Evolutionary conservation across 2,113 vertebrate species (phyloP), one percentile per base, ranked within the genome.

Genomic region (Todiramphus saurophagus): DNA sequence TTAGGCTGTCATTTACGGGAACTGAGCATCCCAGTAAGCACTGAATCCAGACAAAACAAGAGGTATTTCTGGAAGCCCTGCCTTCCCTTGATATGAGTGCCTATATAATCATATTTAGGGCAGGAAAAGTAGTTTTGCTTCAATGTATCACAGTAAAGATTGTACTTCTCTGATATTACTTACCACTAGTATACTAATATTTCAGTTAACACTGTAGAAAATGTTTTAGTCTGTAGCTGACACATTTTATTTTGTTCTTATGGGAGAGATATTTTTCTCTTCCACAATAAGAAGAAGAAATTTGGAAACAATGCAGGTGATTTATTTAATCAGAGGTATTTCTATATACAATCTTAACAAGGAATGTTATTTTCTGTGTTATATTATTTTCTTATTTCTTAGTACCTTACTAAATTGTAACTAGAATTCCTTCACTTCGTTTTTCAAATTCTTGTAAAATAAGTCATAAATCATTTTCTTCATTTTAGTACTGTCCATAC

Each of bases 1-100:
- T 63, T 35, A 74, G n/a, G 30, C 51, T 81, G 64, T 67, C 64
- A 72, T 91, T 91, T 94, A 89, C 68, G 84, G 91, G 73, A 95
- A 89, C 72, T 16, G 9, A 66, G 37, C 21, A 89, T 56, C 82
- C 27, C 30, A 94, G 31, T 1, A 2, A 75, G 46, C 44, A 72
- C 41, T 25, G 48, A 94, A 87, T 6, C 11, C 58, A 93, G 91
- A 88, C 50, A 94, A 90, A 94, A 78, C 27, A 91, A 84, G 43
- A 75, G 10, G 30, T 19, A 14, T 64, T 84, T 84, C 51, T 91
- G 43, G 48, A 87, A 94, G 72, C 27, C 7, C 23, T 46, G 31
- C 10, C 30, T 35, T 81, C 51, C 39, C 18, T 68, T 78, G 10
- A 56, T 37, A 64, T 25, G 30, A n/a, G 5, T 16, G 16, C 8